Base-by-base conservation (phyloP, 2,113 vertebrate species). In the Cygnus atratus region DNA sequence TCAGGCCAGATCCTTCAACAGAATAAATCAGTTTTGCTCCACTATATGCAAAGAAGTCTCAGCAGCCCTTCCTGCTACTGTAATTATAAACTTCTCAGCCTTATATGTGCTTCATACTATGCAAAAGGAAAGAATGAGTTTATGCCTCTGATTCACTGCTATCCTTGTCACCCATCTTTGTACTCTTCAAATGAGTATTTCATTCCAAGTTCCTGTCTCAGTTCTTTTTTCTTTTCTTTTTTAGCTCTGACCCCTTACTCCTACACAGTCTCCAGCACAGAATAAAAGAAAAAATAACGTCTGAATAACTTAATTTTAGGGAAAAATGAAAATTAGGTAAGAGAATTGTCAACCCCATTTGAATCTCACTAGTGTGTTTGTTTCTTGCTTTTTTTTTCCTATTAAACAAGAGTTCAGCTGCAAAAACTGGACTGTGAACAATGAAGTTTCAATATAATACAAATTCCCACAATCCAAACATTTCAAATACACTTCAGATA, bases 141-240 rank as follows among this genome's bases (percentile, higher is more conserved):
- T 87, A 74, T 76, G 28, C 66, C 31, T 84, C 85, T 95, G 88
- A 96, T 92, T 96, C 92, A 92, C 66, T 92, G 76, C 63, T 88
- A 18, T 88, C 79, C 63, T 68, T 62, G 37, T 75, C 63, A 78
- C 3, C 0, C 54, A 88, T 82, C 73, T 87, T 59, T 50, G 19
- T 57, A 83, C 74, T 92, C 28, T 88, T 93, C 67, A 84, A 44
- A 71, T 55, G 22, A 79, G 21, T 76, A 79, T 87, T 84, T 73
- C 16, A 68, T 77, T 96, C 50, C 83, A 94, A 93, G 50, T 87
- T 88, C 29, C 55, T 74, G 22, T 41, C 58, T 75, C 83, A 4
- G 15, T 76, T 92, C 39, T 90, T 84, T 85, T 75, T 74, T 62
- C 19, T 85, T 58, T 78, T 79, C 62, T 29, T 83, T 95, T 91